phyloP scores from a whole-genome alignment of 1,140 invertebrate species.

The Ips typographus region DNA sequence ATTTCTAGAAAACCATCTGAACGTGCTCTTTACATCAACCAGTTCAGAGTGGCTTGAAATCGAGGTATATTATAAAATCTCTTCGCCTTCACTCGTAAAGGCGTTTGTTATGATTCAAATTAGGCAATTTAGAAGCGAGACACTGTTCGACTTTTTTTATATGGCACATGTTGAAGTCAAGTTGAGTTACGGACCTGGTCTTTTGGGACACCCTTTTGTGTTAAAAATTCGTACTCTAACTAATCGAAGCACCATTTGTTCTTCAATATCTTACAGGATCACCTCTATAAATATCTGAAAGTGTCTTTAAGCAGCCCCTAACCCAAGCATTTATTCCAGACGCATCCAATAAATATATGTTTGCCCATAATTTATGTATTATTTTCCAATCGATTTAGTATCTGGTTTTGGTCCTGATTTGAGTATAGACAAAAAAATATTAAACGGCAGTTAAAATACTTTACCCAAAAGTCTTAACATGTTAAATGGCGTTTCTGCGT shows the following conservation, averaged over 20 bases:
- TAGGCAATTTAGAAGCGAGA: conserved; percentile 44
- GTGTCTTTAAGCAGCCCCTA: conserved; percentile 22
- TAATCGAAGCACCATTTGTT: conserved; percentile 19
- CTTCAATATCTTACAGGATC: conserved; percentile 24
- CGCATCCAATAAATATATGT: conserved; percentile 13
- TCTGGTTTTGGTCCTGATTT: too few relatives aligned
- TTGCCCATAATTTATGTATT: not conserved
- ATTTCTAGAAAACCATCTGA: conserved; percentile 27
- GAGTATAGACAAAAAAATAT: too few relatives aligned
- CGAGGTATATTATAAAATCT: conserved; percentile 27
- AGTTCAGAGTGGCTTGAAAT: conserved; percentile 9
- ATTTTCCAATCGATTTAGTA: too few relatives aligned
- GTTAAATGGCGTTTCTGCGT: too few relatives aligned
- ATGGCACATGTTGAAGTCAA: not conserved
- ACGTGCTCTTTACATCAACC: conserved; percentile 23
- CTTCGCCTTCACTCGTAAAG: conserved; percentile 35
- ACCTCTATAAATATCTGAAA: conserved; percentile 22
- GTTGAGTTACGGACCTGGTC: not conserved
- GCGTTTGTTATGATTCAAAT: conserved; percentile 45
- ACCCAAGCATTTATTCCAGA: conserved; percentile 18
- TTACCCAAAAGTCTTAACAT: too few relatives aligned
- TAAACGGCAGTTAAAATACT: too few relatives aligned
- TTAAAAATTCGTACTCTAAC: not conserved
- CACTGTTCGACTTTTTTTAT: conserved; percentile 34
- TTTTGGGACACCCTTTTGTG: not conserved